Base-by-base conservation (phyloP, 2,113 vertebrate genomes). In the Zosterops hypoxanthus region DNA sequence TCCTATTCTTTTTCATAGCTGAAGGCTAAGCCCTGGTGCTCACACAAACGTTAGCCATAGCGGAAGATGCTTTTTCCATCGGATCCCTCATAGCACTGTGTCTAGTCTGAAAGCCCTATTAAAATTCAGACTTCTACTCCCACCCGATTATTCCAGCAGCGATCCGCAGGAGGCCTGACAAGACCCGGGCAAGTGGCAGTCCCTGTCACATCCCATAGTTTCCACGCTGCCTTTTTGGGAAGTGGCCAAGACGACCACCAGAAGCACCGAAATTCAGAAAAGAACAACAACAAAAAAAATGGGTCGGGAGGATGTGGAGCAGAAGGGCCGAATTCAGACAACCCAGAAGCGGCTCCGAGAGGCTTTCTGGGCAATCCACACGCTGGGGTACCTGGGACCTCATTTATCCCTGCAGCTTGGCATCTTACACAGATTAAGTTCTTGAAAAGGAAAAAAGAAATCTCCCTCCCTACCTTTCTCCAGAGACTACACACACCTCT, bases 71-170 rank as follows among this genome's bases (percentile, higher is more conserved):
- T 61, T 55, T 46, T 60, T 41, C 56, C 39, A 4, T 20, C 4
- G 4, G 16, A 55, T 79, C 9, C 11, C 17, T 56, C 18, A 4
- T 0, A 49, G 33, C 24, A 23, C 26, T 64, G 36, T n/a, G 23
- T 47, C 33, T 82, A 8, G 34, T 25, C n/a, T 84, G 59, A 95
- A 82, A 82, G 26, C 80, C 53, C 87, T 41, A 82, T 86, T 94
- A 56, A 90, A 86, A 94, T 90, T 60, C 79, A 88, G 66, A 44
- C 25, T 64, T 64, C 44, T 26, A 6, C 21, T 72, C 84, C 59
- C 80, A 83, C 63, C 50, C 55, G 68, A 80, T 77, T 56, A 82
- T 53, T 57, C 25, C 53, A 33, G 50, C 42, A 87, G 42, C 13
- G 28, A 52, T 46, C 50, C 31, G 24, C 10, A 11, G 70, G 70